A percentile compares a stretch with the other conserved stretches of the same genome.
These are phyloP conservation scores for Porites cylindrica DNA, from an alignment of 92 coral and sea anemone species.

Conservation along the genomic window DNA sequence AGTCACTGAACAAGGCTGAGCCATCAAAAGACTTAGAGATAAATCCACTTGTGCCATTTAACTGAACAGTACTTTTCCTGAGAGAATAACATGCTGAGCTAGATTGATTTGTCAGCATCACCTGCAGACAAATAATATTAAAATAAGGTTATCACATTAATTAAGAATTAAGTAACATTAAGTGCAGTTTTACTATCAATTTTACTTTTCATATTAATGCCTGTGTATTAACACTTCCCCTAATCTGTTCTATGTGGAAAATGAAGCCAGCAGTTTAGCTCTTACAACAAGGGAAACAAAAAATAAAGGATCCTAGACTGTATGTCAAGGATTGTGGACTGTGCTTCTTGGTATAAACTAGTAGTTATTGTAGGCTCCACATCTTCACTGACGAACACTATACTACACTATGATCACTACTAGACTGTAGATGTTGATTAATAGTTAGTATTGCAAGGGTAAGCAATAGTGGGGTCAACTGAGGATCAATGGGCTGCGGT, in stretches of 20 bases:
- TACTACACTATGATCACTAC: too few relatives aligned
- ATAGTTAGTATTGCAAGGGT: too few relatives aligned
- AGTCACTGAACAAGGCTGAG: not conserved
- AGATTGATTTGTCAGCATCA: constrained; percentile 1
- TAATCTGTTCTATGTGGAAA: constrained; percentile 1
- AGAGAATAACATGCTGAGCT: not conserved
- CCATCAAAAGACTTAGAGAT: constrained; percentile 2
- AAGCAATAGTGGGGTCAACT: too few relatives aligned
- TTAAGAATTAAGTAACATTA: too few relatives aligned
- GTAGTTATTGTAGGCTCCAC: not conserved
- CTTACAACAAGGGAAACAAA: not conserved
- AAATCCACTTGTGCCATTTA: constrained; percentile 43
- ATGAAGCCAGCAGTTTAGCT: not conserved
- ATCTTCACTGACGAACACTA: not conserved
- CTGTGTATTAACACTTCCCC: not conserved
- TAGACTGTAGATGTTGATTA: too few relatives aligned
- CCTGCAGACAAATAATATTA: not conserved
- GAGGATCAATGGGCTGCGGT: too few relatives aligned
- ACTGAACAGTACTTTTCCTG: not conserved
- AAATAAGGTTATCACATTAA: not conserved
- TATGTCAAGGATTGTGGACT: not conserved
- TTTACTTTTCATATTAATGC: constrained; percentile 2
- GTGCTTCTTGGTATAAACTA: too few relatives aligned
- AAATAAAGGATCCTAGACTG: not conserved
- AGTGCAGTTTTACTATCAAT: not conserved